A percentile compares a stretch with the other conserved stretches of the same genome.
phyloP scores from a whole-genome alignment of 2,113 vertebrate genomes.

The Paramormyrops kingsleyae region DNA sequence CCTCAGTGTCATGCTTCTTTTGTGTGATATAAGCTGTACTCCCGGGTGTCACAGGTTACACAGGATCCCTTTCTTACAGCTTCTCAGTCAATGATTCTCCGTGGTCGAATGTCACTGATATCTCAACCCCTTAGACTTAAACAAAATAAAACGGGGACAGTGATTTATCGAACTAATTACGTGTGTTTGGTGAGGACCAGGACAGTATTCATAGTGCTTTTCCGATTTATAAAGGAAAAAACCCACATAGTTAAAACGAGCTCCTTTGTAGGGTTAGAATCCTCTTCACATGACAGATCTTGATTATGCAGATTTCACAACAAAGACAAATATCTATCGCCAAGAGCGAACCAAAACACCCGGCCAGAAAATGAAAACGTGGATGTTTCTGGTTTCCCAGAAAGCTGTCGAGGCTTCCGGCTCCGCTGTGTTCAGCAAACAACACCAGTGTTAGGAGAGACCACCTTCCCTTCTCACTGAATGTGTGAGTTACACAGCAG shows the following conservation, averaged over 20 bases:
- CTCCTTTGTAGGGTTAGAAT: not conserved
- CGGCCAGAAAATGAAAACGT: not conserved
- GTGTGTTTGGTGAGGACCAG: not conserved
- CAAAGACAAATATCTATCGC: not conserved
- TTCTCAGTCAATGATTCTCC: conserved; percentile 16
- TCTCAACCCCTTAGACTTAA: conserved; percentile 22
- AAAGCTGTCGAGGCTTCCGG: not conserved
- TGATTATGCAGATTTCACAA: not conserved
- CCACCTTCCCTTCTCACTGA: not conserved
- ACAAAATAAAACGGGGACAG: not conserved
- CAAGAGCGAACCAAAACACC: not conserved
- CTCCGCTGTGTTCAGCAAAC: not conserved
- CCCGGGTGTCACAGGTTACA: conserved; percentile 28
- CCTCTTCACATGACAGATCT: not conserved
- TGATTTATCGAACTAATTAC: not conserved
- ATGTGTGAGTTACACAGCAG: conserved; percentile 31
- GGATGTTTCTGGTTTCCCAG: not conserved
- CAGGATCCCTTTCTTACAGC: not conserved
- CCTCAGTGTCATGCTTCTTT: not conserved
- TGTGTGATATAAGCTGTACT: conserved; percentile 25
- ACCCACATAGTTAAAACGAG: not conserved
- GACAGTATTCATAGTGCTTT: not conserved
- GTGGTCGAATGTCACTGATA: conserved; percentile 22
- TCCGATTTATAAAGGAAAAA: not conserved
- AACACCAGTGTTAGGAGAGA: not conserved